Conservation (phyloP, 2,797 vertebrate genomes). For the Buphagus erythrorhynchus region DNA sequence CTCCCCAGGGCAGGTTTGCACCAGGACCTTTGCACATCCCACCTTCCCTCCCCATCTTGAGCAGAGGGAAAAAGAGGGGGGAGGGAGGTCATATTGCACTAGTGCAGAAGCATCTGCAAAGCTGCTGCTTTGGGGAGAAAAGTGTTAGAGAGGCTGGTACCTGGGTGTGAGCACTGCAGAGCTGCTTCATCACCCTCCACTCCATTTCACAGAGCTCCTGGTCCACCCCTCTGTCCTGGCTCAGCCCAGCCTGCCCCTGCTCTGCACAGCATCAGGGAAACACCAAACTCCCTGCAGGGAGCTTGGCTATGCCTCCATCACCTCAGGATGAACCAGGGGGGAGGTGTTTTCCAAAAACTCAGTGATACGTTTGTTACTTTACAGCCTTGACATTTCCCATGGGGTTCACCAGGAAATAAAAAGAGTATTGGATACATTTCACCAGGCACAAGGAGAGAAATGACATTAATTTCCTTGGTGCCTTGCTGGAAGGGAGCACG, state of each 20-base stretch:
- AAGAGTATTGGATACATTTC: neutral
- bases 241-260: neutral
- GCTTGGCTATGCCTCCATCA: neutral
- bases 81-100: neutral
- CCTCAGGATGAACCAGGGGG: neutral
- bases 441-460: neutral
- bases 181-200: neutral
- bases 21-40: neutral
- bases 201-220: neutral
- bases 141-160: neutral
- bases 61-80: neutral
- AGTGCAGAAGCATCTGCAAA: neutral
- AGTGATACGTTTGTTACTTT: neutral
- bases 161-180: fast-evolving
- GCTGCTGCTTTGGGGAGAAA: neutral
- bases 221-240: neutral
- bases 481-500: neutral
- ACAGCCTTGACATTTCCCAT: neutral
- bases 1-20: neutral
- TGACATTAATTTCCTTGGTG: neutral
- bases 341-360: neutral
- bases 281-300: neutral
- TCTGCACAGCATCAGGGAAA: neutral
- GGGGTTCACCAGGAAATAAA: neutral
- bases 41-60: neutral